A percentile compares a stretch with the other conserved stretches of the same genome.
Evolutionary conservation across 2,113 vertebrate genomes (phyloP).

Genomic region (Pao palembangensis): DNA sequence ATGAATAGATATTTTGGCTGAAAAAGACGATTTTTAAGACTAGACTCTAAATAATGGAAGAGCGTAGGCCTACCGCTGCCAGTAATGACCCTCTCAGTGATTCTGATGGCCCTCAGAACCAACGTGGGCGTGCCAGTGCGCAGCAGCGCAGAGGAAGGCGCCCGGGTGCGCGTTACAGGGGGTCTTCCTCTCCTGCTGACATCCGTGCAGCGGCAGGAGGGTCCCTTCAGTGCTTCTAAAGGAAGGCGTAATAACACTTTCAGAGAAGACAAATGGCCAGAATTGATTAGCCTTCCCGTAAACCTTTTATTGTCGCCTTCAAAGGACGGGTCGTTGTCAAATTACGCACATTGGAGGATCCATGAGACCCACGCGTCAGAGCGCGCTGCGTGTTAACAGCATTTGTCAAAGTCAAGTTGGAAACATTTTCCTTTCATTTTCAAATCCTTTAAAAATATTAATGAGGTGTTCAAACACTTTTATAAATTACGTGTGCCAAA

Average conservation of each 20-base stretch:
- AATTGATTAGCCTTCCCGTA: conserved; percentile 63
- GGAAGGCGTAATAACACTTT: conserved; percentile 58
- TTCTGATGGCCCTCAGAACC: conserved; percentile 27
- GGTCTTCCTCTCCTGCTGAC: conserved; percentile 24
- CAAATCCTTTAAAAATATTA: too few species aligned
- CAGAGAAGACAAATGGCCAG: conserved; percentile 72
- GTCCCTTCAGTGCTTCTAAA: conserved; percentile 8
- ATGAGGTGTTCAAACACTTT: too few species aligned
- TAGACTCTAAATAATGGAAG: too few species aligned
- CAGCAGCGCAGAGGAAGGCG: conserved; percentile 25
- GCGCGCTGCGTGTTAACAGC: too few species aligned
- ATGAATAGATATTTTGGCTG: too few species aligned
- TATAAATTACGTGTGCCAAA: background rate
- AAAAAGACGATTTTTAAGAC: too few species aligned
- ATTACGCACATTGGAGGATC: conserved; percentile 46
- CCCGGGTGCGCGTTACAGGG: conserved; percentile 35
- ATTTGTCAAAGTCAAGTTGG: too few species aligned
- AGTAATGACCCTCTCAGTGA: background rate
- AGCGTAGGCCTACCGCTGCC: too few species aligned
- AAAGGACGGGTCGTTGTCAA: conserved; percentile 49
- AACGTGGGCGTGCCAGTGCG: conserved; percentile 23
- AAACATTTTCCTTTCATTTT: too few species aligned
- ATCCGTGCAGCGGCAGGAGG: conserved; percentile 18
- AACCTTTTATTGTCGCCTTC: conserved; percentile 67
- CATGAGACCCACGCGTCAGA: too few species aligned